These are phyloP conservation scores for Pheosia gnoma DNA, from an alignment of 2,888 invertebrate species.

Conservation along the genomic window DNA sequence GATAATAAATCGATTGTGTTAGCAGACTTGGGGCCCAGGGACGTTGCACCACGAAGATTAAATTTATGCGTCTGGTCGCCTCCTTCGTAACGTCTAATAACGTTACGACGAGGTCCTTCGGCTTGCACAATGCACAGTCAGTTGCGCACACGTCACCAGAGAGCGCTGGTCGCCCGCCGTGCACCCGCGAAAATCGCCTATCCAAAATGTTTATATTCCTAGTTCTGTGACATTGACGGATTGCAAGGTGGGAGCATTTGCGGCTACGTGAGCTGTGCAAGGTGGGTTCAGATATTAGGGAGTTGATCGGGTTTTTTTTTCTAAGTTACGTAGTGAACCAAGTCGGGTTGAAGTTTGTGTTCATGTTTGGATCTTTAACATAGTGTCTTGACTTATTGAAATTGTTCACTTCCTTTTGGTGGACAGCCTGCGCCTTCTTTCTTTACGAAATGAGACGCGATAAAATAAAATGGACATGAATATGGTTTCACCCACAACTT, in stretches of 20 bases:
- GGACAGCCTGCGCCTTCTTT: no score
- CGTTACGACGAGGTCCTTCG: conserved; percentile 22
- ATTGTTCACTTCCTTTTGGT: no score
- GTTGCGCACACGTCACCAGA: conserved; percentile 28
- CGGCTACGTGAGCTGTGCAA: conserved; percentile 22
- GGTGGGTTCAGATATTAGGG: conserved; percentile 20
- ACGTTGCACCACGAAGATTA: conserved; percentile 36
- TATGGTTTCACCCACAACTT: no score
- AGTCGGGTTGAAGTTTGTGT: no score
- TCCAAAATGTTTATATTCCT: conserved; percentile 42
- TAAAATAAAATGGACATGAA: no score
- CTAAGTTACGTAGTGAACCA: no score
- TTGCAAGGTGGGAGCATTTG: conserved; percentile 25
- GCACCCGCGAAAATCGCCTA: conserved; percentile 23
- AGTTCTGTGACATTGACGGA: conserved; percentile 41
- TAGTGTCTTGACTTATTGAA: no score
- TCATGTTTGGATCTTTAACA: no score
- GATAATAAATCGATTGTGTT: no score
- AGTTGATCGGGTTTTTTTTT: neutral
- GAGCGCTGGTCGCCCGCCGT: conserved; percentile 21
- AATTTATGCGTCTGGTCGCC: conserved; percentile 51
- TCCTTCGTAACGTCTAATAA: conserved; percentile 27
- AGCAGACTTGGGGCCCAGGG: no score
- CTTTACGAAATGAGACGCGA: no score
- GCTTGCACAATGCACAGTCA: conserved; percentile 37